phyloP scores from a whole-genome alignment of 2,797 vertebrate genomes.

The Melanogrammus aeglefinus region DNA sequence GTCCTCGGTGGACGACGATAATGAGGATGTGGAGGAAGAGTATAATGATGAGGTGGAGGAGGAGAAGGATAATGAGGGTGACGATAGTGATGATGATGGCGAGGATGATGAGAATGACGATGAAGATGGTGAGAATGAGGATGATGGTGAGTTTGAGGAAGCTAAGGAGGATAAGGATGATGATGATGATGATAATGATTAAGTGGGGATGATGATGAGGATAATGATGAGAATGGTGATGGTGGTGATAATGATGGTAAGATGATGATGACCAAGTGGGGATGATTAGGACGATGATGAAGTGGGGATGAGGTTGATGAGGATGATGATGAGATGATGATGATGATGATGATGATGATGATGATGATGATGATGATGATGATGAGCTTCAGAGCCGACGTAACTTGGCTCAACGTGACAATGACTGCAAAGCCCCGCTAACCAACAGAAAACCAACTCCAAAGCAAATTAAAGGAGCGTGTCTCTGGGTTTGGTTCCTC shows the following conservation, averaged over 20 bases:
- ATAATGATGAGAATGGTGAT: neutral
- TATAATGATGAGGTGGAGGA: neutral
- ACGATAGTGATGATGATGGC: neutral
- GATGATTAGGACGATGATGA: neutral
- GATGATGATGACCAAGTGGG: neutral
- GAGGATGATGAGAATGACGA: neutral
- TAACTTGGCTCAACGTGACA: neutral
- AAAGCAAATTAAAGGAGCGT: neutral
- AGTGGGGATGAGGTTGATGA: neutral
- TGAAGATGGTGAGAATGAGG: neutral
- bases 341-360: neutral
- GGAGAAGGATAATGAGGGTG: neutral
- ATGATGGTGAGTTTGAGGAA: neutral
- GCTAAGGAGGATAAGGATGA: too few species aligned
- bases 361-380: neutral
- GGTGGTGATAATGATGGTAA: neutral
- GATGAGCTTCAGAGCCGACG: neutral
- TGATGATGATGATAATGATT: neutral
- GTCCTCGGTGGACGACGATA: neutral
- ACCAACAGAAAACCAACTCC: neutral
- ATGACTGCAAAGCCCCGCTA: neutral
- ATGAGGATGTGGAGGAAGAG: neutral
- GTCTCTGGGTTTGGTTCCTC: neutral
- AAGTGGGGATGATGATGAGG: neutral
- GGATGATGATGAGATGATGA: neutral